These are phyloP conservation scores for Anoplopoma fimbria DNA, from an alignment of 2,113 vertebrate species.

Conservation along the genomic window DNA sequence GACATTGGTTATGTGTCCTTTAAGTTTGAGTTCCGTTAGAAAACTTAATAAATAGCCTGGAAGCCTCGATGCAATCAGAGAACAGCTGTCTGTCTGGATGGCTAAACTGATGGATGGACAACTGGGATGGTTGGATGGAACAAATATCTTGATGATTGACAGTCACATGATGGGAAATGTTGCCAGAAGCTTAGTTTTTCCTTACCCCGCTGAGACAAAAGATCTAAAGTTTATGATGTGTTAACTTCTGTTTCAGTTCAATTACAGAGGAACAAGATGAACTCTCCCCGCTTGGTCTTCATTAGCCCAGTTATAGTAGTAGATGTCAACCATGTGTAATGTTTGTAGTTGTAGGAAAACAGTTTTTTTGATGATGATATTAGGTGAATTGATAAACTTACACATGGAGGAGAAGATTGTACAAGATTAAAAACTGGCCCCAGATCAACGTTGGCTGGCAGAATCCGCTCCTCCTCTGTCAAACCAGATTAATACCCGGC, in stretches of 20 bases:
- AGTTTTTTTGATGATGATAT: background rate
- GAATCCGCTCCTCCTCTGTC: constrained; percentile 37
- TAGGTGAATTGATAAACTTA: background rate
- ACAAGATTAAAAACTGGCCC: constrained; percentile 13
- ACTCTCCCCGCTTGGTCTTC: background rate
- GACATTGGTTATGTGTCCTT: background rate
- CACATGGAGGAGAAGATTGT: background rate
- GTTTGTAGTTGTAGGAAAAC: background rate
- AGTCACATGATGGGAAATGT: constrained; percentile 1
- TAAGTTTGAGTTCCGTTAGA: background rate
- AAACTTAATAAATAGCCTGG: constrained; percentile 1
- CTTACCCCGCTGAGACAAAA: background rate
- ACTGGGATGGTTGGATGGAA: background rate
- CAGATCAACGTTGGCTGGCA: constrained; percentile 22
- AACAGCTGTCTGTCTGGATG: constrained; percentile 2
- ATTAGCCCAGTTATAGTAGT: background rate
- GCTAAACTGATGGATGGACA: constrained; percentile 7
- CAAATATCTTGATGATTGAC: background rate
- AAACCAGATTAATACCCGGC: constrained; percentile 55
- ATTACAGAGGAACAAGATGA: constrained; percentile 2
- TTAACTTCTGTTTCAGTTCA: background rate
- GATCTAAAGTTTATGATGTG: background rate
- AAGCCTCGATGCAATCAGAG: background rate
- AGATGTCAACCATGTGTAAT: background rate
- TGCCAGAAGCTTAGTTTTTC: background rate